phyloP scores from a whole-genome alignment of 2,797 vertebrate species.

The Acanthurus lineatus region DNA sequence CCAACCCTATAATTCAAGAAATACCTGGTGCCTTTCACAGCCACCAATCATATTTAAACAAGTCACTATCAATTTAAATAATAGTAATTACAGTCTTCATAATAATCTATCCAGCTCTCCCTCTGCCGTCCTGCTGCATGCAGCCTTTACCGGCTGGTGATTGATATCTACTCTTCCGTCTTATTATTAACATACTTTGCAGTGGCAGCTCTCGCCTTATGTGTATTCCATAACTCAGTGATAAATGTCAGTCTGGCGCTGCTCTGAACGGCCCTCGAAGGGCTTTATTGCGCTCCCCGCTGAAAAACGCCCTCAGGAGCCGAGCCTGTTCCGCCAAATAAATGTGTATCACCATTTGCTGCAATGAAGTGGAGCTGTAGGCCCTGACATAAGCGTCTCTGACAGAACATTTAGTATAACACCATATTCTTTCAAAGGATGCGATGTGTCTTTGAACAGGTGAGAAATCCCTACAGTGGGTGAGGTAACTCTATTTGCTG shows the following conservation, averaged over 20 bases:
- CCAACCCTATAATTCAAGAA: neutral
- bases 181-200: slow-evolving; percentile 47
- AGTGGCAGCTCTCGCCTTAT: slow-evolving; percentile 40
- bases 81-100: slow-evolving; percentile 15
- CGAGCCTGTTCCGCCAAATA: slow-evolving; percentile 35
- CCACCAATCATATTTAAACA: slow-evolving; percentile 16
- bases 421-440: slow-evolving; percentile 34
- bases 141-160: slow-evolving; percentile 35
- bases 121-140: slow-evolving; percentile 15
- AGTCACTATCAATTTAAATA: slow-evolving; percentile 18
- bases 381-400: slow-evolving; percentile 47
- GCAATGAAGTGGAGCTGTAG: slow-evolving; percentile 42
- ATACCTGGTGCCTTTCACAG: slow-evolving; percentile 3
- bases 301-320: slow-evolving; percentile 48
- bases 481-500: slow-evolving; percentile 38
- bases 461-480: slow-evolving; percentile 6
- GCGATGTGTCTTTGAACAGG: slow-evolving; percentile 42
- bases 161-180: slow-evolving; percentile 36
- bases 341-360: slow-evolving; percentile 48
- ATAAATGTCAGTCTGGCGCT: slow-evolving; percentile 54
- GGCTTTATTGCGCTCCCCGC: slow-evolving; percentile 43
- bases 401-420: slow-evolving; percentile 62
- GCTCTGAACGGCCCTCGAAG: slow-evolving; percentile 27
- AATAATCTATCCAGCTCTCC: slow-evolving; percentile 20
- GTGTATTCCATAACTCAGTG: slow-evolving; percentile 49